Evolutionary conservation across 1,140 invertebrate species (phyloP).

Genomic region (Helicoverpa zea): DNA sequence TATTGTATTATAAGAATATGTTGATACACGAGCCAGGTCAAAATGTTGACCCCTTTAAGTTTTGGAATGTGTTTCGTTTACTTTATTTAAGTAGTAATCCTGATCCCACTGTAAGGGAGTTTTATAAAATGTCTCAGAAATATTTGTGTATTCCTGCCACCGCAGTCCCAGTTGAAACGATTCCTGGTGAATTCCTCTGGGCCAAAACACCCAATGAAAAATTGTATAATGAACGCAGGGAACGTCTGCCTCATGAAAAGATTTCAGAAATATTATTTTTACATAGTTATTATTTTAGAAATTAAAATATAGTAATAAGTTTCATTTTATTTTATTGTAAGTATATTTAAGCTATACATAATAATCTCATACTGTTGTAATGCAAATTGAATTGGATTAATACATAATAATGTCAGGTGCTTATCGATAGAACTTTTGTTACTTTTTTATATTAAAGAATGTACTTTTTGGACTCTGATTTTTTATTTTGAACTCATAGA

Average conservation of each 20-base stretch:
- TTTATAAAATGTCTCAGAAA: conserved; percentile 14
- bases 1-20: background rate
- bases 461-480: no score
- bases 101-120: background rate
- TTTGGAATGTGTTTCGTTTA: background rate
- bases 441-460: no score
- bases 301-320: background rate
- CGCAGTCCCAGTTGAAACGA: background rate
- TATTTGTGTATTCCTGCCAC: conserved; percentile 21
- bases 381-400: no score
- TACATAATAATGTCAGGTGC: no score
- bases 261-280: conserved; percentile 6
- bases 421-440: no score
- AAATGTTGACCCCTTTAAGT: background rate
- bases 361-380: no score
- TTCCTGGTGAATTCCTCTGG: background rate
- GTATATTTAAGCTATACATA: no score
- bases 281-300: background rate
- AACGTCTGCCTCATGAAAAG: background rate
- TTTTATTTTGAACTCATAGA: no score
- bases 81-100: background rate
- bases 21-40: background rate
- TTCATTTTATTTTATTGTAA: no score
- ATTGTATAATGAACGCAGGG: conserved; percentile 1
- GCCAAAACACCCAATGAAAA: background rate